A percentile compares a stretch with the other conserved stretches of the same genome.
phyloP scores from a whole-genome alignment of 1,140 invertebrate genomes.

The Chrysomallon squamiferum region DNA sequence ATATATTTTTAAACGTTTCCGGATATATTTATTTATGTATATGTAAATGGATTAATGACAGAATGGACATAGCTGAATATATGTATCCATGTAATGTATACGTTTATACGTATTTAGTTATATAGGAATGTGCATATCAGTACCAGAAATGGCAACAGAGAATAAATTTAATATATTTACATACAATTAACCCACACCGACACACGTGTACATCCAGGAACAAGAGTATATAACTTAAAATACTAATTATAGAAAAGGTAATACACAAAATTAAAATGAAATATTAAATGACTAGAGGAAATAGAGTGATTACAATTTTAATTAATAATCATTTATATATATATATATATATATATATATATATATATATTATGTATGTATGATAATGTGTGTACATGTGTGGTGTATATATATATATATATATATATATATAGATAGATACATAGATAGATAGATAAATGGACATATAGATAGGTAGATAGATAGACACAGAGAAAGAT shows the following conservation, averaged over 20 bases:
- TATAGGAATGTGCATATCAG: not conserved
- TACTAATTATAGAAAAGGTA: not conserved
- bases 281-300: too few species aligned
- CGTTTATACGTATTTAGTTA: not conserved
- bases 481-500: not conserved
- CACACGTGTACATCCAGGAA: not conserved
- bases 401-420: not conserved
- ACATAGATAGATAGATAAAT: not conserved
- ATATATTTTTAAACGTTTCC: not conserved
- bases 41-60: not conserved
- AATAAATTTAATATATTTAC: too few species aligned
- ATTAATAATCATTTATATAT: not conserved
- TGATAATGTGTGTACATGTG: not conserved
- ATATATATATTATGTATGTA: conserved; percentile 1
- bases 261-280: too few species aligned
- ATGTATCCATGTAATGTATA: not conserved
- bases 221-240: not conserved
- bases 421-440: not conserved
- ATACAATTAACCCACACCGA: not conserved
- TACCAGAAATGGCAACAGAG: too few species aligned
- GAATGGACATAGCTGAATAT: not conserved
- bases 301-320: too few species aligned
- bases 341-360: conserved; percentile 1
- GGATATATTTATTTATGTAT: not conserved
- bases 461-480: not conserved